A percentile compares a stretch with the other conserved stretches of the same genome.
phyloP scores from a whole-genome alignment of 1,140 invertebrate genomes.

The Drosophila sturtevanti region DNA sequence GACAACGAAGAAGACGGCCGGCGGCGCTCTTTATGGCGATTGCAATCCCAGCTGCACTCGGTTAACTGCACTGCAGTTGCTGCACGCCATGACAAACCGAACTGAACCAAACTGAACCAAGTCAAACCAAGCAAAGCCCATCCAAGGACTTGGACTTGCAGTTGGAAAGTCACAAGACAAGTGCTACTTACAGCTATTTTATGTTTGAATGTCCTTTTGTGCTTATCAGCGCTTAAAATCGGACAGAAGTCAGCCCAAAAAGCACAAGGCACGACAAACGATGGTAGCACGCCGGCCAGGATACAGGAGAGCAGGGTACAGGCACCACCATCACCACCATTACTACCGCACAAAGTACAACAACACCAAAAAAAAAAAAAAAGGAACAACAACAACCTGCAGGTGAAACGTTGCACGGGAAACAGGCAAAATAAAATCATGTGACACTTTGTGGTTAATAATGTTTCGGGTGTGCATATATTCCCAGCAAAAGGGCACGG shows the following conservation, averaged over 20 bases:
- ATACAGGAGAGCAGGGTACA: not conserved
- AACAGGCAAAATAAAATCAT: conserved; percentile 75
- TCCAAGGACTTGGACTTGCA: conserved; percentile 35
- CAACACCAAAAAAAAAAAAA: no score
- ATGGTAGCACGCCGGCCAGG: not conserved
- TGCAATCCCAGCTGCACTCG: conserved; percentile 75
- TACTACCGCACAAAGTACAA: conserved; percentile 15
- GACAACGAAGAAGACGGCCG: conserved; percentile 46
- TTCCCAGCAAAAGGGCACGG: conserved; percentile 9
- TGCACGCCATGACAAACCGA: conserved; percentile 43
- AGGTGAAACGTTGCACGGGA: conserved; percentile 60
- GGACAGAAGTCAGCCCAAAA: conserved; percentile 67
- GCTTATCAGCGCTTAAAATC: conserved; percentile 73
- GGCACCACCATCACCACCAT: not conserved
- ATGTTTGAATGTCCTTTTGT: conserved; percentile 74
- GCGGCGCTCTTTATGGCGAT: conserved; percentile 73
- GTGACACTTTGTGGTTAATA: conserved; percentile 81
- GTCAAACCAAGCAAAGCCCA: conserved; percentile 8
- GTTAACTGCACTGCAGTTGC: conserved; percentile 69
- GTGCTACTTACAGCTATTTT: conserved; percentile 77
- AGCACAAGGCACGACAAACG: conserved; percentile 10
- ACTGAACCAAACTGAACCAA: conserved; percentile 30
- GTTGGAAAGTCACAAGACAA: conserved; percentile 57
- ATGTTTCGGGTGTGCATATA: conserved; percentile 55
- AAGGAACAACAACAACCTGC: conserved; percentile 44